Conservation (phyloP, 1,140 invertebrate species). For the Zaprionus africanus region DNA sequence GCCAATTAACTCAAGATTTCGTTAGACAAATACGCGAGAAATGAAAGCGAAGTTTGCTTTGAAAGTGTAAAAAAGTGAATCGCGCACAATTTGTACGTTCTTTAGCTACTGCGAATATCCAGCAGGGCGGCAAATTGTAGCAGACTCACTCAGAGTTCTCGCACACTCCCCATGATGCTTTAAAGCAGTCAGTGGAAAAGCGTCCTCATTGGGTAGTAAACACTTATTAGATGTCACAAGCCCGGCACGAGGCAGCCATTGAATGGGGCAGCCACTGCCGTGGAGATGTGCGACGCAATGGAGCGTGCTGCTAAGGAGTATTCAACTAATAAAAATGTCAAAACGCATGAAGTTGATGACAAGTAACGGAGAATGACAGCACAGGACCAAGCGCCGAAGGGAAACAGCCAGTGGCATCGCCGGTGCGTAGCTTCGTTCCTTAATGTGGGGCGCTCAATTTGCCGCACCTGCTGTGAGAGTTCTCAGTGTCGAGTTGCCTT, state of each 20-base stretch:
- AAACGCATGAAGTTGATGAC: constrained; percentile 82
- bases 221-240: constrained; percentile 76
- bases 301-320: constrained; percentile 79
- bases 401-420: background rate
- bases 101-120: constrained; percentile 57
- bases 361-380: constrained; percentile 76
- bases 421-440: constrained; percentile 3
- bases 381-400: constrained; percentile 41
- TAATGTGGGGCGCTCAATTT: constrained; percentile 68
- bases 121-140: constrained; percentile 51
- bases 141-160: background rate
- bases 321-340: constrained; percentile 83
- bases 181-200: constrained; percentile 67
- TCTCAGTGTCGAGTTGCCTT: background rate
- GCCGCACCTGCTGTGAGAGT: constrained; percentile 71
- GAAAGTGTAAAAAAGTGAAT: constrained; percentile 41
- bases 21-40: constrained; percentile 13
- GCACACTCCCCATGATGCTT: constrained; percentile 43
- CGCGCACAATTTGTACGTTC: constrained; percentile 51
- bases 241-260: constrained; percentile 12
- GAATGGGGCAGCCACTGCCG: constrained; percentile 9
- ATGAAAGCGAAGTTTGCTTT: background rate
- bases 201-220: constrained; percentile 65
- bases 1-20: background rate
- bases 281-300: constrained; percentile 52